Evolutionary conservation across 2,113 vertebrate genomes (phyloP).

Genomic region (Numida meleagris): DNA sequence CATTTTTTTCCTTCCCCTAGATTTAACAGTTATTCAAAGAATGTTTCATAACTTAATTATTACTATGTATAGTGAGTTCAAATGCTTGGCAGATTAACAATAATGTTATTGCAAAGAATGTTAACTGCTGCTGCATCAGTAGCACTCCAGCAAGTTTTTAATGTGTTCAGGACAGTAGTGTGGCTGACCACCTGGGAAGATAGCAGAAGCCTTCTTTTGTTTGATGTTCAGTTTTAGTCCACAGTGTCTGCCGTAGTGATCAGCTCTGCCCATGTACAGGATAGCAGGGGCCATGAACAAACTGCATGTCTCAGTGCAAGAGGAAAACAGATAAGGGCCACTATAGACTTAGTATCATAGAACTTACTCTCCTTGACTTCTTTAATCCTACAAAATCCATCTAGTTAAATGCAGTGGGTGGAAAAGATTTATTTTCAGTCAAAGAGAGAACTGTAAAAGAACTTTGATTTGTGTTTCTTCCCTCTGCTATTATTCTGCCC

Average conservation of each 20-base stretch:
- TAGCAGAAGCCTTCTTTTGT: not conserved
- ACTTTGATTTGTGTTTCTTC: not conserved
- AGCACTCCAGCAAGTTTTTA: not conserved
- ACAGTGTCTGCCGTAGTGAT: not conserved
- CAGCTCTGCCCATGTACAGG: not conserved
- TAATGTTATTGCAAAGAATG: not conserved
- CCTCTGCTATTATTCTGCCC: not conserved
- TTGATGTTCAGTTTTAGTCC: accelerated
- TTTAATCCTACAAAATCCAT: not conserved
- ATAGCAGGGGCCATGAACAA: not conserved
- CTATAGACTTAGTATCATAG: not conserved
- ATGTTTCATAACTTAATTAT: not conserved
- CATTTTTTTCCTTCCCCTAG: not conserved
- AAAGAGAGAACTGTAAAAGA: not conserved
- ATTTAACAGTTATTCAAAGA: not conserved
- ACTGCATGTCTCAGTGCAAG: not conserved
- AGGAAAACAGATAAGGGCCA: not conserved
- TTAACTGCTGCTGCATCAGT: not conserved
- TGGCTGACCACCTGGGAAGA: not conserved
- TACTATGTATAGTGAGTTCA: not conserved
- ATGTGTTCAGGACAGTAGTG: not conserved
- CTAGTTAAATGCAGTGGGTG: not conserved
- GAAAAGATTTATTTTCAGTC: not conserved
- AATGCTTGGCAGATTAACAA: not conserved
- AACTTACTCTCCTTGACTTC: not conserved